phyloP scores from a whole-genome alignment of 2,797 vertebrate species.

The Scarus forsteni region DNA sequence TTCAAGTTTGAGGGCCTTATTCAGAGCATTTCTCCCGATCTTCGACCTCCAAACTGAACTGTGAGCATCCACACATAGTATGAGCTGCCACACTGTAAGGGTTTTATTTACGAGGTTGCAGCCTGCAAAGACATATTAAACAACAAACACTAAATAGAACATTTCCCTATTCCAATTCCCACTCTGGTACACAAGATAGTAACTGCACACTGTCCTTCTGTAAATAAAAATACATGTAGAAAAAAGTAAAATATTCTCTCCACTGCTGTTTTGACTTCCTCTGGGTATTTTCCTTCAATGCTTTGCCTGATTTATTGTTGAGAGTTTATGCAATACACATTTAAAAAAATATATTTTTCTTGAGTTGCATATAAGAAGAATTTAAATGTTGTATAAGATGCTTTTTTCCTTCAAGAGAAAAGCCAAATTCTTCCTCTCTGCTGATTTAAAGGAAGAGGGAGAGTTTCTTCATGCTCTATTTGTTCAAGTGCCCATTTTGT shows the following conservation, averaged over 20 bases:
- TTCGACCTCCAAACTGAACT: slow-evolving; percentile 6
- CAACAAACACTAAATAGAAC: neutral
- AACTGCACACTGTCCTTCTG: slow-evolving; percentile 10
- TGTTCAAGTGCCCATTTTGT: slow-evolving; percentile 61
- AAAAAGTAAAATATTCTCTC: neutral
- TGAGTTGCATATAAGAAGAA: neutral
- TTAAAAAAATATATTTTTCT: neutral
- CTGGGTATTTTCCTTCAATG: slow-evolving; percentile 1
- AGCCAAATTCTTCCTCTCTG: slow-evolving; percentile 13
- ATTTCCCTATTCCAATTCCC: neutral
- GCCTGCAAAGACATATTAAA: neutral
- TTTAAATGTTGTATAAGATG: neutral
- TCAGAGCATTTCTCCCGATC: slow-evolving; percentile 5
- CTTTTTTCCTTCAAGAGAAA: slow-evolving; percentile 3
- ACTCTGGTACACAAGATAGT: neutral
- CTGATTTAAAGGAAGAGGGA: slow-evolving; percentile 35
- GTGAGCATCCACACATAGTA: neutral
- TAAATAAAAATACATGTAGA: slow-evolving; percentile 16
- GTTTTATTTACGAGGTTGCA: slow-evolving; percentile 11
- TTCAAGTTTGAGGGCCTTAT: slow-evolving; percentile 27
- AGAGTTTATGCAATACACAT: slow-evolving; percentile 5
- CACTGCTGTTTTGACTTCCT: slow-evolving; percentile 2
- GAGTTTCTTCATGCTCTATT: slow-evolving; percentile 63
- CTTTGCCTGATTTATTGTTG: slow-evolving; percentile 4
- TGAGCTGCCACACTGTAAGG: neutral